phyloP scores from a whole-genome alignment of 2,113 vertebrate genomes.

The Probosciger aterrimus region DNA sequence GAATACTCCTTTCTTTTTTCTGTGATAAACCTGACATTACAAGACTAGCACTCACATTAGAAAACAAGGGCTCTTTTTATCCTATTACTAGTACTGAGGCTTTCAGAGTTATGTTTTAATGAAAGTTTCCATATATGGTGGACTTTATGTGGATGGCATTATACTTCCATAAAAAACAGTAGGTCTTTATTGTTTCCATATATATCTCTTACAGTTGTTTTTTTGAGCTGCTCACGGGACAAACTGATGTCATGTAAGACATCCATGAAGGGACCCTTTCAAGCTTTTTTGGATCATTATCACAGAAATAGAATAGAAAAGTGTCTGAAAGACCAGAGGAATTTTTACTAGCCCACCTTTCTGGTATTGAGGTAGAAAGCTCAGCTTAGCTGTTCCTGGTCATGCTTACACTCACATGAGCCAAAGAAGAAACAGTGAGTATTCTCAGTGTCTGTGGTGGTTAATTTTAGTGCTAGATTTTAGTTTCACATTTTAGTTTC shows the following conservation, averaged over 20 bases:
- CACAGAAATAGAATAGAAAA: neutral
- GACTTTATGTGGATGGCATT: constrained; percentile 39
- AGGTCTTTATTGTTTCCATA: constrained; percentile 37
- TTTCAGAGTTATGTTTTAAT: constrained; percentile 40
- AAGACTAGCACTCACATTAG: neutral
- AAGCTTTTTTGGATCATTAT: neutral
- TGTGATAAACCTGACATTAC: constrained; percentile 2
- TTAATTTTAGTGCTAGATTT: neutral
- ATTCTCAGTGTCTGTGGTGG: neutral
- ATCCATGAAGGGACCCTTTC: neutral
- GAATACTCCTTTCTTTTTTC: neutral
- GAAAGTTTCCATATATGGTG: constrained; percentile 17
- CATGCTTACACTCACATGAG: neutral
- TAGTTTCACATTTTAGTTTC: neutral
- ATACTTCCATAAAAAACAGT: constrained; percentile 7
- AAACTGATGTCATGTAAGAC: constrained; percentile 29
- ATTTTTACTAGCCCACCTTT: neutral
- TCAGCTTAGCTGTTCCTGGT: neutral
- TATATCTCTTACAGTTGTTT: neutral
- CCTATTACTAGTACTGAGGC: neutral
- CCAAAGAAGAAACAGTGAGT: neutral
- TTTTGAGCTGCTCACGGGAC: constrained; percentile 17
- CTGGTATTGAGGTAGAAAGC: neutral
- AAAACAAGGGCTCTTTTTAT: constrained; percentile 37
- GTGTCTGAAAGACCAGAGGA: neutral